A percentile compares a stretch with the other conserved stretches of the same genome.
Evolutionary conservation across 35 echinoderm and acorn worm genomes (phyloP).

Genomic region (Heliocidaris erythrogramma): DNA sequence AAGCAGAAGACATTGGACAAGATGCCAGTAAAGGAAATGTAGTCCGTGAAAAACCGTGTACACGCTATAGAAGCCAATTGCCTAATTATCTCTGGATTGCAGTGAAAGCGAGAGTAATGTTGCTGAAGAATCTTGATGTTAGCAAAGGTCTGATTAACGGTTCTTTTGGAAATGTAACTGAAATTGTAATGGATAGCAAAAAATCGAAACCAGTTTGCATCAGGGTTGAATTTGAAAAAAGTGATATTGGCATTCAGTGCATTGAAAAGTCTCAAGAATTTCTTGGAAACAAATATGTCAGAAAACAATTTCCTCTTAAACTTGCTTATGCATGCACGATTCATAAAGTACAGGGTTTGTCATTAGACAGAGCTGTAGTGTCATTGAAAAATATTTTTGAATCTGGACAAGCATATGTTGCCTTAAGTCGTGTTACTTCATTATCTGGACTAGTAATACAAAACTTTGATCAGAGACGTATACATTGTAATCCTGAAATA

Average conservation of each 20-base stretch:
- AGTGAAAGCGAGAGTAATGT: constrained; percentile 55
- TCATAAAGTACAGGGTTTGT: constrained; percentile 66
- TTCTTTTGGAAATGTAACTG: constrained; percentile 34
- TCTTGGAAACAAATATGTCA: constrained; percentile 4
- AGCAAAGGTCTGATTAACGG: constrained; percentile 55
- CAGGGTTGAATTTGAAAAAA: constrained; percentile 43
- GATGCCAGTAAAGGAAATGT: background rate
- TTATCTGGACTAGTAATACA: constrained; percentile 30
- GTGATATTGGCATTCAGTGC: constrained; percentile 20
- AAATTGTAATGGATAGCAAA: constrained; percentile 35
- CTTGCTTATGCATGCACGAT: constrained; percentile 59
- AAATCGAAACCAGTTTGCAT: background rate
- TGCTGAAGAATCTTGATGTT: constrained; percentile 57
- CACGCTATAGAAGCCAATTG: constrained; percentile 23
- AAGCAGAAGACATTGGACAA: constrained; percentile 40
- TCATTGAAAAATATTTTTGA: constrained; percentile 29
- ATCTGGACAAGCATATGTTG: constrained; percentile 59
- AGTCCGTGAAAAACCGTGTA: background rate
- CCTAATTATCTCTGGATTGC: constrained; percentile 42
- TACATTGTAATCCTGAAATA: constrained; percentile 50
- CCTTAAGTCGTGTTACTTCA: constrained; percentile 44
- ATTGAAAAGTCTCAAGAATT: constrained; percentile 36
- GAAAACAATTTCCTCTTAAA: constrained; percentile 58
- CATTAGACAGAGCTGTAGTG: constrained; percentile 44
- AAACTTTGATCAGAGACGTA: constrained; percentile 37